Conservation (phyloP, 37 sponge, comb jelly and placozoan species). For the Dysidea cf. avara region DNA sequence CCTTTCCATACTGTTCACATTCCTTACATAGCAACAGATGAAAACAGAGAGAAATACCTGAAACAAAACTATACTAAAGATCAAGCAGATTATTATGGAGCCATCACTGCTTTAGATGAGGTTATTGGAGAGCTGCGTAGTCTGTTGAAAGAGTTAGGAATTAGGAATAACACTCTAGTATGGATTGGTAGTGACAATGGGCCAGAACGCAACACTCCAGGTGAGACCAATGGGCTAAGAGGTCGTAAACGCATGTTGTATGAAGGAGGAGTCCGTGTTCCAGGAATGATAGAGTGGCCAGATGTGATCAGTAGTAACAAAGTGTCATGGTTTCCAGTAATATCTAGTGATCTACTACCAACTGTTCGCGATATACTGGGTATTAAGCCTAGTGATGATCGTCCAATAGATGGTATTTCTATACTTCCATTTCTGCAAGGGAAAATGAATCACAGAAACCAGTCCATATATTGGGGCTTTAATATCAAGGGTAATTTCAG, state of each 20-base stretch:
- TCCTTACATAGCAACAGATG: slow-evolving; percentile 37
- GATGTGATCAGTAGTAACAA: too few species aligned
- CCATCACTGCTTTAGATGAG: slow-evolving; percentile 68
- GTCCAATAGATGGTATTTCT: too few species aligned
- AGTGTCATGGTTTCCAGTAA: too few species aligned
- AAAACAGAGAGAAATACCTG: slow-evolving; percentile 30
- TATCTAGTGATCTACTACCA: too few species aligned
- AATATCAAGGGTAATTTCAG: slow-evolving; percentile 28
- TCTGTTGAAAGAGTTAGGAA: slow-evolving; percentile 41
- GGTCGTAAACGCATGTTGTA: slow-evolving; percentile 52
- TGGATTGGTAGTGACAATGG: slow-evolving; percentile 74
- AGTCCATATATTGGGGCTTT: slow-evolving; percentile 40
- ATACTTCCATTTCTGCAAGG: slow-evolving; percentile 23
- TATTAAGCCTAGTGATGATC: too few species aligned
- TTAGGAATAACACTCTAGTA: too few species aligned
- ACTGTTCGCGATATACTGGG: too few species aligned
- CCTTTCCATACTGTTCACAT: too few species aligned
- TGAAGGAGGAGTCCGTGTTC: too few species aligned
- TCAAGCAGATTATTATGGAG: too few species aligned
- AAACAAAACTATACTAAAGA: too few species aligned
- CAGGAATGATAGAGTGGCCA: too few species aligned
- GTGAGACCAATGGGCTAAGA: slow-evolving; percentile 32
- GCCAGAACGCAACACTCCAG: slow-evolving; percentile 39
- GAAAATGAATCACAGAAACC: slow-evolving; percentile 10
- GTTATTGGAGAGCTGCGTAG: slow-evolving; percentile 34